Percentiles rank a stretch among this genome's conserved stretches.
Evolutionary conservation across 2,113 vertebrate genomes (phyloP).

Genomic region (Ciconia stormi): DNA sequence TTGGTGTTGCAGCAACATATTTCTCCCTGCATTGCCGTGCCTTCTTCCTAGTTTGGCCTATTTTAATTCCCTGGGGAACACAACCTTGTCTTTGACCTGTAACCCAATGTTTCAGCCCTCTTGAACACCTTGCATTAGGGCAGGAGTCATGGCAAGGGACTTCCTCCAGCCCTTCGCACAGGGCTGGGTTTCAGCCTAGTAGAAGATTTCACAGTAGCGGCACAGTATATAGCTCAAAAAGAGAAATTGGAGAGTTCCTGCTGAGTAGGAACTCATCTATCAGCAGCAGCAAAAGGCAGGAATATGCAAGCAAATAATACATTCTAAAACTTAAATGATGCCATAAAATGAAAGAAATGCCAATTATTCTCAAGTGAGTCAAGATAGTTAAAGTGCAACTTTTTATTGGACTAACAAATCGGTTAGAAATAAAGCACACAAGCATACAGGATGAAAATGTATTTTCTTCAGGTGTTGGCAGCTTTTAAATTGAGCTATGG

Average conservation of each 20-base stretch:
- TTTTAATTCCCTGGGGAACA: not conserved
- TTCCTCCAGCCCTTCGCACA: not conserved
- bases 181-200: constrained; percentile 1
- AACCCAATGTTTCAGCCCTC: not conserved
- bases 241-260: constrained; percentile 45
- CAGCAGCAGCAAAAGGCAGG: constrained; percentile 34
- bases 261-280: constrained; percentile 47
- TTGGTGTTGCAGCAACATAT: not conserved
- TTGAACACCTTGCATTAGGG: not conserved
- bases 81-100: not conserved
- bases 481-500: constrained; percentile 62
- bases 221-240: constrained; percentile 34
- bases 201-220: constrained; percentile 4
- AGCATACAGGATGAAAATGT: constrained; percentile 54
- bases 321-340: constrained; percentile 61
- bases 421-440: constrained; percentile 43
- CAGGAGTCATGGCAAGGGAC: not conserved
- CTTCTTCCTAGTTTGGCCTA: not conserved
- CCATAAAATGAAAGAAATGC: constrained; percentile 66
- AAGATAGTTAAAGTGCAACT: constrained; percentile 59
- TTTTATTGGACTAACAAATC: constrained; percentile 67
- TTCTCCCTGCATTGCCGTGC: accelerated
- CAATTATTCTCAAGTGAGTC: constrained; percentile 67
- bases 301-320: constrained; percentile 65
- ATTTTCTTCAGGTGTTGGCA: constrained; percentile 60